Evolutionary conservation across 2,113 vertebrate genomes (phyloP), one percentile per base, ranked within the genome.

Genomic region (Hippocampus comes): DNA sequence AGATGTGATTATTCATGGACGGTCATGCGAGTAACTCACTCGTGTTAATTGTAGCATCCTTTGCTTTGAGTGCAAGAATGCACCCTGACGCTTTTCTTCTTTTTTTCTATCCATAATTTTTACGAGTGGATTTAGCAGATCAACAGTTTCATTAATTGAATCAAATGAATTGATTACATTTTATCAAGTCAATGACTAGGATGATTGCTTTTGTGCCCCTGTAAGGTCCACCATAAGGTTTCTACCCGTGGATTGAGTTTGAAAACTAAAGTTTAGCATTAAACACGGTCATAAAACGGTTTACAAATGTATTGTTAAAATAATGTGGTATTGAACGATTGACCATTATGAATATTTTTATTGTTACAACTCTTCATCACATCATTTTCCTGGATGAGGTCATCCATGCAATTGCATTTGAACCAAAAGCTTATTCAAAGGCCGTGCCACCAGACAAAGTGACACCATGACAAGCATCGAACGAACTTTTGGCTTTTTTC

Each of bases 131-230:
- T 42, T 42, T 42, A 12, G n/a, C n/a, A 8, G 41, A 14, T 46
- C 63, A 66, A 66, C 63, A 48, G n/a, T 46, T 23, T 66, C 8
- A 48, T 20, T 46, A 66, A 46, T 66, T 25, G n/a, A 66, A 66
- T 65, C 63, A 65, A 65, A 23, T 65, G 5, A 23, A 46, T 65
- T 25, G 34, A 34, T 5, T 25, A 9, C n/a, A 65, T 65, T 23
- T 11, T 14, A 23, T 65, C 20, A 23, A 65, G 14, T 21, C 20
- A 11, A 41, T 42, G 34, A 65, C 63, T 14, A 15, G n/a, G 63
- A 43, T 23, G 41, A 64, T 64, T 0, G 0, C 53, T 25, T 46
- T 66, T 43, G 46, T 23, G 38, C 41, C 21, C 38, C 11, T 46
- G 38, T 17, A 46, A 17, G 63, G 21, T 65, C 21, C 5, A 65